Evolutionary conservation across 2,113 vertebrate species (phyloP).

Genomic region (Brachypodius melanocephalos): DNA sequence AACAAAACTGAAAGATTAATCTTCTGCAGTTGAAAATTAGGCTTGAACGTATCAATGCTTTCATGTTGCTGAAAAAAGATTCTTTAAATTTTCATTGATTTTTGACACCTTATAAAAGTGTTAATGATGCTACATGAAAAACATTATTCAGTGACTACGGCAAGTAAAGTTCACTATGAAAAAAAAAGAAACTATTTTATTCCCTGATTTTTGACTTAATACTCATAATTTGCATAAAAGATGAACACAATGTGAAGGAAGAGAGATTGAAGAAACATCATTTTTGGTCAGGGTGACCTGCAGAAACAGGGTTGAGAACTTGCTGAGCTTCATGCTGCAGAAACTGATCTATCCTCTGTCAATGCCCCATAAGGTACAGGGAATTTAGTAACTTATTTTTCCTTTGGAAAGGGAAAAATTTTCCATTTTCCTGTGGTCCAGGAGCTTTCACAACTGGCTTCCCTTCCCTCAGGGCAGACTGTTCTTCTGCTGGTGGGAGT

Average conservation of each 20-base stretch:
- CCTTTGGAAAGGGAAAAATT: not conserved
- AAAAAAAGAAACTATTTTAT: not conserved
- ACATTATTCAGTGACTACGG: not conserved
- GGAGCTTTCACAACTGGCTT: not conserved
- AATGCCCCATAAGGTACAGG: fast-evolving
- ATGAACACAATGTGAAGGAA: not conserved
- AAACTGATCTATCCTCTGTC: not conserved
- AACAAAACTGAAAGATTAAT: not conserved
- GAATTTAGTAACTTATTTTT: not conserved
- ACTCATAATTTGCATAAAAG: not conserved
- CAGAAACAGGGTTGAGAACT: not conserved
- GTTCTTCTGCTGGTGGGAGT: not conserved
- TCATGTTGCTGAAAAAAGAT: not conserved
- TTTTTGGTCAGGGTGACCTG: too few species aligned
- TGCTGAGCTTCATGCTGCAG: not conserved
- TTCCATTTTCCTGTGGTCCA: not conserved
- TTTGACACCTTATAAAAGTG: not conserved
- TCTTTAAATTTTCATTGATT: not conserved
- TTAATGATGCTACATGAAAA: not conserved
- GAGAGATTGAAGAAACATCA: not conserved
- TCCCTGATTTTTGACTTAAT: not conserved
- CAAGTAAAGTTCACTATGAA: not conserved
- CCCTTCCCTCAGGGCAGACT: not conserved
- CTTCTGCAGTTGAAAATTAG: not conserved
- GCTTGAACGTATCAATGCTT: not conserved